These are phyloP conservation scores for Platycercus adscitus DNA, from an alignment of 2,113 vertebrate species.

Conservation along the genomic window DNA sequence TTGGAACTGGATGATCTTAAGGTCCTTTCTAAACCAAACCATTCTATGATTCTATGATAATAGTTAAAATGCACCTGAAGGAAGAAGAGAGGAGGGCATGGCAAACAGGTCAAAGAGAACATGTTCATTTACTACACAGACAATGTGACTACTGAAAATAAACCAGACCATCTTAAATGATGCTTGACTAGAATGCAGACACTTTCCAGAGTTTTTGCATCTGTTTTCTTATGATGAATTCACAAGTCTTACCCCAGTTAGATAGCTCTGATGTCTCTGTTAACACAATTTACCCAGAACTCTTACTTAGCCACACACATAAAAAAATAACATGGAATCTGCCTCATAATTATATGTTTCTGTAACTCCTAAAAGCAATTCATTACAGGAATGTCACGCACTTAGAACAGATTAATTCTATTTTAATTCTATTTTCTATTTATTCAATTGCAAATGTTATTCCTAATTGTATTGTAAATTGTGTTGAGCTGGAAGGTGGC, in stretches of 20 bases:
- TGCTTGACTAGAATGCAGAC: neutral
- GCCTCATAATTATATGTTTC: conserved; percentile 75
- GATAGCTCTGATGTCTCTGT: conserved; percentile 55
- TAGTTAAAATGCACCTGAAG: neutral
- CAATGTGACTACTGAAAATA: neutral
- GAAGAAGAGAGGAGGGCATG: neutral
- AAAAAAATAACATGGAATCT: conserved; percentile 74
- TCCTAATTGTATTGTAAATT: conserved; percentile 56
- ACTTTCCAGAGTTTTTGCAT: neutral
- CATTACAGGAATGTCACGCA: conserved; percentile 60
- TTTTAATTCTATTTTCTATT: conserved; percentile 79
- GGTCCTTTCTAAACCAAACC: neutral
- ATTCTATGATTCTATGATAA: neutral
- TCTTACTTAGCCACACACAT: conserved; percentile 71
- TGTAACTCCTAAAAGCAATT: conserved; percentile 71
- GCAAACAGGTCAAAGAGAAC: neutral
- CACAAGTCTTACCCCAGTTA: conserved; percentile 56
- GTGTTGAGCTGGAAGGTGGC: conserved; percentile 4
- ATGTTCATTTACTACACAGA: neutral
- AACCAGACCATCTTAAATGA: neutral
- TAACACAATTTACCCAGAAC: conserved; percentile 70
- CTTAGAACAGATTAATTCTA: conserved; percentile 74
- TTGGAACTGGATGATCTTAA: neutral
- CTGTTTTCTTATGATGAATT: conserved; percentile 15
- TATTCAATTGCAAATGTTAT: conserved; percentile 62